A percentile compares a stretch with the other conserved stretches of the same genome.
Evolutionary conservation across 2,797 vertebrate genomes (phyloP).

Genomic region (Alfaro cultratus): DNA sequence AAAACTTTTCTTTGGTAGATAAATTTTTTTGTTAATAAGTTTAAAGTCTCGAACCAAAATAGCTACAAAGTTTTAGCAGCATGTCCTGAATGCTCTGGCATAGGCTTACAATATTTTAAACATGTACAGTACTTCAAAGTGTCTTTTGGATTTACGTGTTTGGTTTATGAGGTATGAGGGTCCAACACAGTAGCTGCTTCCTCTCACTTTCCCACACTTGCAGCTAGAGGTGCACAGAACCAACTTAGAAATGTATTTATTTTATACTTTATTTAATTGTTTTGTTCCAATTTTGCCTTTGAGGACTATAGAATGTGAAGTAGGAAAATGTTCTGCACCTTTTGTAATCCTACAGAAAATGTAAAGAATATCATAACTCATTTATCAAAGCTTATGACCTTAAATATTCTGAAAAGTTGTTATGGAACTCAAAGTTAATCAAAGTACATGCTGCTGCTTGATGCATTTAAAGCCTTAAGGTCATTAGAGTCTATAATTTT

Average conservation of each 20-base stretch:
- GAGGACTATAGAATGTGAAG: too few relatives aligned
- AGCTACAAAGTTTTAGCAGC: neutral
- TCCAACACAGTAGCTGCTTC: constrained; percentile 8
- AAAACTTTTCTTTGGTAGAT: constrained; percentile 5
- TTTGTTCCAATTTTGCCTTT: neutral
- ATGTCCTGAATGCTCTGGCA: neutral
- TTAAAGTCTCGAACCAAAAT: neutral
- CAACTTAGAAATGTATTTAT: neutral
- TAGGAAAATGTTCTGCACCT: too few relatives aligned
- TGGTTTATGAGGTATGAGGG: constrained; percentile 1
- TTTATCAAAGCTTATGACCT: neutral
- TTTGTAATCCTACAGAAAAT: neutral
- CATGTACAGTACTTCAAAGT: neutral
- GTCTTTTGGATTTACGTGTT: constrained; percentile 10
- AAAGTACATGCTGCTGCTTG: neutral
- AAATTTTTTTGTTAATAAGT: neutral
- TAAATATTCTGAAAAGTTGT: neutral
- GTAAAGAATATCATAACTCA: neutral
- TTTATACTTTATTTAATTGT: neutral
- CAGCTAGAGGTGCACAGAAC: neutral
- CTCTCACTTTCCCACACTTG: neutral
- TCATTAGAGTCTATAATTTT: neutral
- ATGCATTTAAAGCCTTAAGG: neutral
- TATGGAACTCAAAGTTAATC: neutral
- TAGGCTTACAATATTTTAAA: constrained; percentile 4